Base-by-base conservation (phyloP, 2,888 invertebrate species). In the Apodemia zela region DNA sequence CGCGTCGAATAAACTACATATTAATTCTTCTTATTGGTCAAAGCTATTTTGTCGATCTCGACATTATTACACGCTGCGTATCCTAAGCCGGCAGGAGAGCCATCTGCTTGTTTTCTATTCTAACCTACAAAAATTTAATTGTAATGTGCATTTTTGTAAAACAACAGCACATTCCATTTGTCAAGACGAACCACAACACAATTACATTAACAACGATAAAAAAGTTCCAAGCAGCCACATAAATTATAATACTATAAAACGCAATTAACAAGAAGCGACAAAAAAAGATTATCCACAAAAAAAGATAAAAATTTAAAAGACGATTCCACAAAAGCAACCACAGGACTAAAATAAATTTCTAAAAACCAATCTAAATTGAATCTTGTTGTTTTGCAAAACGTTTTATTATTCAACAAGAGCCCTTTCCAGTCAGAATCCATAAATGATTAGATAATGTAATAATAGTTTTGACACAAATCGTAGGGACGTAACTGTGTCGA, bases 401-500 rank as follows among this genome's bases (percentile, higher is more conserved):
- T 38, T 62, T 25, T 11, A 59, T 18, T 49, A 49, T 62, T 11
- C 58, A 59, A 35, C 25, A 47, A 15, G 47, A 35, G 29, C 17
- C 29, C 54, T 29, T 57, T 29, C 21, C 11, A 21, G 21, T 51
- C 17, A 18, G 54, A 25, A 57, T 57, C 57, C 25, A 62, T 57
- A 47, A 60, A 62, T 62, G 62, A 57, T 57, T 58, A 59, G 65
- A 62, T 65, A 66, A 59, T 60, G 35, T 59, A 60, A 65, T 63
- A 60, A 68, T 66, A 68, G 66, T 66, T 66, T 66, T 65, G 67
- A 63, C 63, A 66, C 47, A 63, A 65, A 66, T 66, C 64, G 60
- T 65, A 60, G 60, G 61, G 64, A 59, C 57, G 65, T 66, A 64
- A 66, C 67, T 58, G 62, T 66, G 60, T 62, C 65, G 64, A 70